Evolutionary conservation across 2,888 invertebrate genomes (phyloP).

Genomic region (Hirtodrosophila alboralis): DNA sequence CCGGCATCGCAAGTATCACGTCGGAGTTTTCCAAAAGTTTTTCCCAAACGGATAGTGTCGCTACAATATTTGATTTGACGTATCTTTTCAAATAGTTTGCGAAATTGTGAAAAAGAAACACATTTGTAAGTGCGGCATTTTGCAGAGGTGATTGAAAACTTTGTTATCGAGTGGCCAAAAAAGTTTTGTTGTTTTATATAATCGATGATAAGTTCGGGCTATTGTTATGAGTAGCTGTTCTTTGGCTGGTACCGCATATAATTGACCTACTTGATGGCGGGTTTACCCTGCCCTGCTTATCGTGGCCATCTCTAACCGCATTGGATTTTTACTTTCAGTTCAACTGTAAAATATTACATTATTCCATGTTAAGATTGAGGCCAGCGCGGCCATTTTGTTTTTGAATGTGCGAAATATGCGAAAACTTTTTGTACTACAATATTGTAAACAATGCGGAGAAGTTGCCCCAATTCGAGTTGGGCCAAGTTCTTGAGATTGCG

Average conservation of each 20-base stretch:
- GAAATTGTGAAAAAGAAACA: slow-evolving; percentile 23
- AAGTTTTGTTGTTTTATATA: slow-evolving; percentile 37
- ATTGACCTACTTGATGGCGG: slow-evolving; percentile 67
- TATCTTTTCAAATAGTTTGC: slow-evolving; percentile 28
- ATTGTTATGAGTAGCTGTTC: slow-evolving; percentile 27
- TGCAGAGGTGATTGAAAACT: slow-evolving; percentile 56
- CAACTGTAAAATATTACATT: slow-evolving; percentile 73
- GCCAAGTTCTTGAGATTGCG: slow-evolving; percentile 51
- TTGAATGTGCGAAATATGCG: slow-evolving; percentile 52
- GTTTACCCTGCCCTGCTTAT: slow-evolving; percentile 44
- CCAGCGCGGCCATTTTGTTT: slow-evolving; percentile 65
- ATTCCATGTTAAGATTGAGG: slow-evolving; percentile 69
- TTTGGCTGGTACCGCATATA: slow-evolving; percentile 59
- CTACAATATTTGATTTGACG: not conserved
- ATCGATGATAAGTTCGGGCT: slow-evolving; percentile 46
- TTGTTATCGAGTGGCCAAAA: slow-evolving; percentile 39
- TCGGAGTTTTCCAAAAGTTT: slow-evolving; percentile 3
- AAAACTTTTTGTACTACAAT: slow-evolving; percentile 42
- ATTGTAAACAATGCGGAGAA: slow-evolving; percentile 64
- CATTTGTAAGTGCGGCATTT: slow-evolving; percentile 62
- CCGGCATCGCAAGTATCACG: slow-evolving; percentile 11
- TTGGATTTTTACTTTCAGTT: slow-evolving; percentile 56
- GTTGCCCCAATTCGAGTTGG: slow-evolving; percentile 56
- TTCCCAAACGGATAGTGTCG: slow-evolving; percentile 4
- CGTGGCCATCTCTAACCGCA: slow-evolving; percentile 46